These are phyloP conservation scores for Heliconius hermathena DNA, from an alignment of 1,140 invertebrate genomes.

Conservation along the genomic window DNA sequence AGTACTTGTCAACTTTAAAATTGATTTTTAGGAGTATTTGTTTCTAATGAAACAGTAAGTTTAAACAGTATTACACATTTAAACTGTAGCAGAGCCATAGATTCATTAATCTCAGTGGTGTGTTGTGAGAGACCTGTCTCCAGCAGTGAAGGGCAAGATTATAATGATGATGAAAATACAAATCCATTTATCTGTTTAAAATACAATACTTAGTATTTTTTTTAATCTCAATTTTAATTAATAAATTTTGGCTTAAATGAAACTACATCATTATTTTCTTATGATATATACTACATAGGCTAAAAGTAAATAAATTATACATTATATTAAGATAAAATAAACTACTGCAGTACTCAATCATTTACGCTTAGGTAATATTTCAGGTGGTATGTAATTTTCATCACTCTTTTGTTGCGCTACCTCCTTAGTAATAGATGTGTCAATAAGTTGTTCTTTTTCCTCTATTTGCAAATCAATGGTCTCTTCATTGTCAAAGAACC, in stretches of 20 bases:
- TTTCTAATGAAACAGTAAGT: too few relatives aligned
- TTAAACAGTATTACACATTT: too few relatives aligned
- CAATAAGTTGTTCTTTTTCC: conserved; percentile 80
- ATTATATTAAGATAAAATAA: neutral
- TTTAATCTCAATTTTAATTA: neutral
- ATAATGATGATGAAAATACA: too few relatives aligned
- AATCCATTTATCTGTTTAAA: neutral
- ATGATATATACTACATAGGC: neutral
- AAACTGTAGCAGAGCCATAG: too few relatives aligned
- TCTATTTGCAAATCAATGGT: conserved; percentile 88
- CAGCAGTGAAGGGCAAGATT: too few relatives aligned
- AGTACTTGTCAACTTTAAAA: too few relatives aligned
- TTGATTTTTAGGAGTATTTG: too few relatives aligned
- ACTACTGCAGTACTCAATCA: conserved; percentile 3
- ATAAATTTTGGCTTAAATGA: conserved; percentile 1
- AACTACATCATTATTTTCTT: neutral
- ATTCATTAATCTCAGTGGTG: too few relatives aligned
- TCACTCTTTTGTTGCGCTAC: conserved; percentile 75
- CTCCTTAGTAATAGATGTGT: conserved; percentile 74
- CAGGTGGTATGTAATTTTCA: conserved; percentile 87
- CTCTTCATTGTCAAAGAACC: conserved; percentile 91
- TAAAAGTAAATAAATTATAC: conserved; percentile 5
- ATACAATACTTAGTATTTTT: neutral
- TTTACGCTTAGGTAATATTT: conserved; percentile 75
- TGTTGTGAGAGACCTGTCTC: too few relatives aligned